Conservation (phyloP, 1,140 invertebrate species). For the Temnothorax nylanderi region DNA sequence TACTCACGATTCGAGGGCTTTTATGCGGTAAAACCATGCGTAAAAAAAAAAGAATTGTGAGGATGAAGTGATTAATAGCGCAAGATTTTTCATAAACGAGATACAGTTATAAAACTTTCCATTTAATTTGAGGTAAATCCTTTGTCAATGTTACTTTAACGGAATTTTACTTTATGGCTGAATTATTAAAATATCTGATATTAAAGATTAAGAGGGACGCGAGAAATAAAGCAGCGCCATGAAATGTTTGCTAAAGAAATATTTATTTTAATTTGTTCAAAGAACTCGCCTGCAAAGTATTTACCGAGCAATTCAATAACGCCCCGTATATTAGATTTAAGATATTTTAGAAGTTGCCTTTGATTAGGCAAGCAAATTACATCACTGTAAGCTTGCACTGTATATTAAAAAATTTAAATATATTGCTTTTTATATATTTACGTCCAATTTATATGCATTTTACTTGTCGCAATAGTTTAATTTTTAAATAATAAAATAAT, state of each 20-base stretch:
- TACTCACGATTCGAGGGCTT: not conserved
- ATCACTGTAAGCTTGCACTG: not conserved
- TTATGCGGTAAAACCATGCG: not conserved
- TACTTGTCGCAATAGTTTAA: not conserved
- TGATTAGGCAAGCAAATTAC: not conserved
- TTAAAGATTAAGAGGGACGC: not conserved
- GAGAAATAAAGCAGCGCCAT: not conserved
- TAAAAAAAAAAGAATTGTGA: not conserved
- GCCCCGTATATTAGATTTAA: not conserved
- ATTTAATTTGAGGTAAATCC: not conserved
- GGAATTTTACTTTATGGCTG: not conserved
- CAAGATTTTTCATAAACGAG: not conserved
- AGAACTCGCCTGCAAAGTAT: not conserved
- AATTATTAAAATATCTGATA: slow-evolving; percentile 9
- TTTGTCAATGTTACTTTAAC: not conserved
- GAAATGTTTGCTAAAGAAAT: not conserved
- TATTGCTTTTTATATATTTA: not conserved
- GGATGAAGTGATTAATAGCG: not conserved
- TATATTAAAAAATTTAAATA: not conserved
- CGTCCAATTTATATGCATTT: not conserved
- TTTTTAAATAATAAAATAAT: not conserved
- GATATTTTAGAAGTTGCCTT: not conserved
- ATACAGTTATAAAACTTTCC: not conserved
- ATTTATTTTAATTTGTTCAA: slow-evolving; percentile 13
- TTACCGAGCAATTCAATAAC: not conserved